Conservation (phyloP, 2,888 invertebrate genomes). For the Rhimphoctona megacephalus region DNA sequence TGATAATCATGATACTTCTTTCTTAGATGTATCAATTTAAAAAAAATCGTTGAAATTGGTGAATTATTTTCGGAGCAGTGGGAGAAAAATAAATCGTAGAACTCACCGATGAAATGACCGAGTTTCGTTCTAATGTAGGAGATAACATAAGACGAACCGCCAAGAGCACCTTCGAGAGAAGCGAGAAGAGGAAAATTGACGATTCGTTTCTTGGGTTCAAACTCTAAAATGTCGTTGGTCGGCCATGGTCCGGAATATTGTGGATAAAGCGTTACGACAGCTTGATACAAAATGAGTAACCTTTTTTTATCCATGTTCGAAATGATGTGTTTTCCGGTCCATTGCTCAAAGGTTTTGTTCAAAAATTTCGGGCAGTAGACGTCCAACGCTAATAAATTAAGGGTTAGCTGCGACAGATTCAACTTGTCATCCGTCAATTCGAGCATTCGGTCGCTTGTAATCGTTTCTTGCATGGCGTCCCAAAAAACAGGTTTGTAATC, state of each 20-base stretch:
- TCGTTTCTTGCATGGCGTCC: slow-evolving; percentile 85
- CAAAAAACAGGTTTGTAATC: slow-evolving; percentile 88
- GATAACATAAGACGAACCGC: slow-evolving; percentile 86
- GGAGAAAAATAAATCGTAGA: slow-evolving; percentile 20
- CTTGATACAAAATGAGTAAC: slow-evolving; percentile 86
- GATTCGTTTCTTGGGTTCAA: slow-evolving; percentile 72
- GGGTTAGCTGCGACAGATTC: slow-evolving; percentile 85
- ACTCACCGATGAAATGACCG: slow-evolving; percentile 87
- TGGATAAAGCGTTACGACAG: slow-evolving; percentile 85
- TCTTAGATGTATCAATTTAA: too few species aligned
- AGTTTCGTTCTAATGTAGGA: slow-evolving; percentile 86
- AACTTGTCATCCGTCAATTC: neutral
- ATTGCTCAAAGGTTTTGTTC: slow-evolving; percentile 85
- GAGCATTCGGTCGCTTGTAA: slow-evolving; percentile 81
- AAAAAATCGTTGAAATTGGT: too few species aligned
- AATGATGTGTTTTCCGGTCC: slow-evolving; percentile 12
- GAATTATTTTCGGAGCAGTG: too few species aligned
- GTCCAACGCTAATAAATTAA: slow-evolving; percentile 87
- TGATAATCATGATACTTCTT: neutral
- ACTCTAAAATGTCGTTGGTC: slow-evolving; percentile 82
- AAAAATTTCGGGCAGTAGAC: slow-evolving; percentile 87
- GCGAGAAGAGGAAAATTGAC: slow-evolving; percentile 85
- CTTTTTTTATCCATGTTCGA: slow-evolving; percentile 59
- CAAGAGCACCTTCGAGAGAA: slow-evolving; percentile 86
- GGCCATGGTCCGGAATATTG: slow-evolving; percentile 85